Base-by-base conservation (phyloP, 2,797 vertebrate species). In the Rhinogobio ventralis region DNA sequence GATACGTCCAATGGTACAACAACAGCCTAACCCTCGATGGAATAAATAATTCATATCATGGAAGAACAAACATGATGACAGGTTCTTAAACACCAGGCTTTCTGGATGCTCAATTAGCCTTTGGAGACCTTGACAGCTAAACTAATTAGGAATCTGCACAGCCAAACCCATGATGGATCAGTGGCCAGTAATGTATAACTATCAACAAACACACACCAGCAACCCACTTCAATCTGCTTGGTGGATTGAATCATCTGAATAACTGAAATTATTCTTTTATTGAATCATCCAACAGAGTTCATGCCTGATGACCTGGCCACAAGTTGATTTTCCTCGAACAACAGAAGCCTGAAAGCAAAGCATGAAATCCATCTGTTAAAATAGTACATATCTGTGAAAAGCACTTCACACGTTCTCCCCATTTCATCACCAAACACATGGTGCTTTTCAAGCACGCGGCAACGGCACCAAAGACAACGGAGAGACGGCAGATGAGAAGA, bases 81-180 rank as follows among this genome's bases (percentile, higher is more conserved):
- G 89, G 87, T 68, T 85, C 82, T 90, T 91, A 90, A 85, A 51
- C 75, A 84, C 90, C 86, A 86, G 85, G 88, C 85, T 90, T 90
- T 89, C 91, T 92, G 93, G 92, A 93, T 90, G 92, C 91, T 88
- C 91, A 94, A 93, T 94, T 94, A 94, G 91, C 92, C 92, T 91
- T 88, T 91, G 90, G 91, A 93, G 93, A 92, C 90, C 90, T 92
- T 92, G 90, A 93, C 86, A 91, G 90, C 91, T 86, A 87, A 93
- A 89, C 92, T 92, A 91, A 92, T 95, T 94, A 94, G 91, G 90
- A 93, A 94, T 92, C 90, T 90, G 87, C 84, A 86, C 88, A 86
- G 89, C 20, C 20, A 79, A 83, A 84, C 86, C 75, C 76, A 88
- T 87, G 88, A 89, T 76, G 15, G 73, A 85, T 84, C 49, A 78